These are phyloP conservation scores for Entelurus aequoreus DNA, from an alignment of 2,113 vertebrate genomes.

Conservation along the genomic window DNA sequence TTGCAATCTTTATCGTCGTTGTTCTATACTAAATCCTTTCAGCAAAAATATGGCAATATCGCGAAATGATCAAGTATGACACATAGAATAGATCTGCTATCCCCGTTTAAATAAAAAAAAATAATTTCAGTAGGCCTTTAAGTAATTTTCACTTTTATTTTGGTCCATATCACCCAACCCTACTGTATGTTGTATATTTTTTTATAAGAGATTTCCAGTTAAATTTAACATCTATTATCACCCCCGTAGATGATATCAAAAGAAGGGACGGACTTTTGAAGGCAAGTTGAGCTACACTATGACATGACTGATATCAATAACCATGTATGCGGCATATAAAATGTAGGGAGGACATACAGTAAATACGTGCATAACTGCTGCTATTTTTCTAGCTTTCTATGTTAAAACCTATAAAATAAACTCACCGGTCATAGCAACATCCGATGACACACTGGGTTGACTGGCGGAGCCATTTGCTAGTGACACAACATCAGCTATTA, in stretches of 20 bases:
- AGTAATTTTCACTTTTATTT: too few relatives aligned
- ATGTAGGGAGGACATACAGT: too few relatives aligned
- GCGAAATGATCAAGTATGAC: too few relatives aligned
- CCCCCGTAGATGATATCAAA: background rate
- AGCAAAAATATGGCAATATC: too few relatives aligned
- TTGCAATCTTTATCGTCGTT: too few relatives aligned
- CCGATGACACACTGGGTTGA: constrained; percentile 83
- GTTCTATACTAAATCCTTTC: too few relatives aligned
- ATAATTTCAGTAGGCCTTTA: too few relatives aligned
- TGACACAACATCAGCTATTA: constrained; percentile 92
- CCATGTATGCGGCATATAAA: background rate
- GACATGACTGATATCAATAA: background rate
- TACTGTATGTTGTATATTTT: too few relatives aligned
- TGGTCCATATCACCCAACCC: too few relatives aligned
- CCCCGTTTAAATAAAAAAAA: too few relatives aligned
- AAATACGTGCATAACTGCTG: background rate
- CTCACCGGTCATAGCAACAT: constrained; percentile 86
- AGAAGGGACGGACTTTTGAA: background rate
- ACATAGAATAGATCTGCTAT: too few relatives aligned
- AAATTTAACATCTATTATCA: background rate
- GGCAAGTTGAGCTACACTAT: background rate
- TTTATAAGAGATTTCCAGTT: background rate
- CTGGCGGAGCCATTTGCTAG: constrained; percentile 85
- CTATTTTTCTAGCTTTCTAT: too few relatives aligned
- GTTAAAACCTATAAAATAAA: background rate